Base-by-base conservation (phyloP, 2,888 invertebrate genomes). In the Geotrupes spiniger region DNA sequence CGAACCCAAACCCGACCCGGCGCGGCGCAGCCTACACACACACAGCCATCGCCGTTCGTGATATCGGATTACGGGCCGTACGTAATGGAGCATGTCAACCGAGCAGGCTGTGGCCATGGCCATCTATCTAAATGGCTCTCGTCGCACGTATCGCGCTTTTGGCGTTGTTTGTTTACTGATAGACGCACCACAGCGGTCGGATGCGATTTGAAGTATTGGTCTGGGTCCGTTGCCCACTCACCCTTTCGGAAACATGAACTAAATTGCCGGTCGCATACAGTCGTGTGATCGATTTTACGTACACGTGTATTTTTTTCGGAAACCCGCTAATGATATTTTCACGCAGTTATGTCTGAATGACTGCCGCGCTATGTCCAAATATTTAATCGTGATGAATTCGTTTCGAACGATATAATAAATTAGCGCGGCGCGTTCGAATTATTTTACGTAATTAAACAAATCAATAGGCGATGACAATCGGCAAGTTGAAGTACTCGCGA, bases 11-110 rank as follows among this genome's bases (percentile, higher is more conserved):
- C 10, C 29, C 33, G 8, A 33, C 8, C 21, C 21, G 6, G 6
- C 3, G 4, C 3, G 6, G 21, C 21, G 21, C 21, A 21, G 21
- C 21, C 21, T 21, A 21, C 21, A 21, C 21, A 21, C 14, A 15
- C 33, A 33, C 33, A 33, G 14, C 15, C 10, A 15, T 8, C 33
- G 14, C 15, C 33, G 33, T 58, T 57, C 57, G 57, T 54, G 60
- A 60, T 61, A 62, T 63, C 63, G 59, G 60, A 63, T 61, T 58
- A 60, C 61, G 58, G 61, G 58, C 56, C 56, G 55, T 60, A 61
- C 62, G 62, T 60, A 62, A 56, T 60, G 63, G 60, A 53, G 61
- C 61, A 60, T 62, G 61, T 61, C 62, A 60, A 58, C 60, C 59
- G 58, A 46, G 58, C 59, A 54, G 52, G 55, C 54, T 57, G 57